Conservation (phyloP, 1,140 invertebrate species). For the Mamestra configurata region DNA sequence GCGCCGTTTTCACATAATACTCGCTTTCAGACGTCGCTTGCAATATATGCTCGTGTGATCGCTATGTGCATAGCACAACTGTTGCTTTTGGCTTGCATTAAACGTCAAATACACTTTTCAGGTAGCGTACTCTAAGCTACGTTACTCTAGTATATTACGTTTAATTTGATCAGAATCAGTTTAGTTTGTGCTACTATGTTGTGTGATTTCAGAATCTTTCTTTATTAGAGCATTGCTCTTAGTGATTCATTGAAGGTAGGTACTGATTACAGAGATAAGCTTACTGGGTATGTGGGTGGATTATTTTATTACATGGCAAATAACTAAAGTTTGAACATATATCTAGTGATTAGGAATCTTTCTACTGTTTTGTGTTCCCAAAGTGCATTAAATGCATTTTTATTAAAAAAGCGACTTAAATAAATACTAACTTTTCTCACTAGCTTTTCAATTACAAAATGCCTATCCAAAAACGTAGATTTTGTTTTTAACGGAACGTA, state of each 20-base stretch:
- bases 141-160: too few relatives aligned
- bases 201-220: too few relatives aligned
- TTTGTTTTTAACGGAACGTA: slow-evolving; percentile 1
- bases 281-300: background rate
- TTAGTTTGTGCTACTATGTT: background rate
- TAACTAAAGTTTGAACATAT: too few relatives aligned
- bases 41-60: slow-evolving; percentile 9
- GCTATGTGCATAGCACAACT: slow-evolving; percentile 46
- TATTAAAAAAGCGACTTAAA: too few relatives aligned
- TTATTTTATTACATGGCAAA: too few relatives aligned
- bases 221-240: too few relatives aligned
- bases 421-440: too few relatives aligned
- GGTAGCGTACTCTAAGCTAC: background rate
- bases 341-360: too few relatives aligned
- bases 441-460: background rate
- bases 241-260: too few relatives aligned
- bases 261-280: background rate
- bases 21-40: slow-evolving; percentile 47
- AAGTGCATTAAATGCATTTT: too few relatives aligned
- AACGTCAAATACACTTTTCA: background rate
- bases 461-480: background rate
- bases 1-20: slow-evolving; percentile 56
- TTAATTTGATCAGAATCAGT: background rate
- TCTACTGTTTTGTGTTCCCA: too few relatives aligned
- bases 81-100: slow-evolving; percentile 47